phyloP scores from a whole-genome alignment of 2,888 invertebrate species.

The Cryptophagus acutangulus region DNA sequence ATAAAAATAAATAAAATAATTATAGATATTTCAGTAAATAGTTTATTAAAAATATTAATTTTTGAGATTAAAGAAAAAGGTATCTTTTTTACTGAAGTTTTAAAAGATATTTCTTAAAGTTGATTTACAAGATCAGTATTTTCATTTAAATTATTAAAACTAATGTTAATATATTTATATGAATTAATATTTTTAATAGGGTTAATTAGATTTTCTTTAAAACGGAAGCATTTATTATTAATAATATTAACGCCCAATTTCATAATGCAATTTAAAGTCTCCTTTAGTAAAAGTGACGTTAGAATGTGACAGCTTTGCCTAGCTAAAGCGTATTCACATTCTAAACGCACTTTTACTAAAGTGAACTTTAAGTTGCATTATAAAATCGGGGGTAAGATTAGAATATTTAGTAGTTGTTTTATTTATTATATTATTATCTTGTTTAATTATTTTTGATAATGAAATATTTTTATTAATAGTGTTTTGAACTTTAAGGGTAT shows the following conservation, averaged over 20 bases:
- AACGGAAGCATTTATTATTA: constrained; percentile 57
- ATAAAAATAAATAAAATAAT: constrained; percentile 41
- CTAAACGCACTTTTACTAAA: no score
- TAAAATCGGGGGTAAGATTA: no score
- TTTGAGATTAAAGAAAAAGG: constrained; percentile 62
- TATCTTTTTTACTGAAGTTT: constrained; percentile 57
- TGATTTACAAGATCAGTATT: constrained; percentile 58
- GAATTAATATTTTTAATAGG: constrained; percentile 52
- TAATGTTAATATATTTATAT: constrained; percentile 49
- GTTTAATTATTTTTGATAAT: constrained; percentile 23
- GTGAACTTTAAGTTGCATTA: no score
- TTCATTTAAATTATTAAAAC: constrained; percentile 60
- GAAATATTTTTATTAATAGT: constrained; percentile 56
- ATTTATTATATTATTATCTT: constrained; percentile 40
- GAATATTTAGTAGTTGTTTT: constrained; percentile 58
- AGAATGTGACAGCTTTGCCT: no score
- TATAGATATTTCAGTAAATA: constrained; percentile 52
- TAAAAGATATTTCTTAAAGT: constrained; percentile 56
- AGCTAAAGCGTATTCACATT: no score
- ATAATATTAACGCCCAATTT: constrained; percentile 57
- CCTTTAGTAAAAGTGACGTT: no score
- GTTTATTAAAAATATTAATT: constrained; percentile 65
- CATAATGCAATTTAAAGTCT: no score
- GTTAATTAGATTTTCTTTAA: constrained; percentile 52
- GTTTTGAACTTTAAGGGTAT: constrained; percentile 60